A percentile compares a stretch with the other conserved stretches of the same genome.
Conservation (phyloP, 2,113 vertebrate genomes). For the Microcebus murinus region DNA sequence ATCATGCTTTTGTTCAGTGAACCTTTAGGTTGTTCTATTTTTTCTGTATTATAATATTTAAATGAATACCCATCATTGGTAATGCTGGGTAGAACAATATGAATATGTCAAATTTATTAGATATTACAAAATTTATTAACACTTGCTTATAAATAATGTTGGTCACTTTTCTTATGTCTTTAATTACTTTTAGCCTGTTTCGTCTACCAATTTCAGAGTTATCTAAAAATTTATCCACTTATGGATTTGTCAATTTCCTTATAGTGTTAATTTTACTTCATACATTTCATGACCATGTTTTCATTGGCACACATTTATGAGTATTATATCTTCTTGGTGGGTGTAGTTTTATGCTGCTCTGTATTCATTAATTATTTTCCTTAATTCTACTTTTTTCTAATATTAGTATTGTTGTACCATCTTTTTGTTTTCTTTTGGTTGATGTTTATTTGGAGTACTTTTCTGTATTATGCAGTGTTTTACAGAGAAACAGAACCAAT, state of each 20-base stretch:
- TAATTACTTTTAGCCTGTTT: not conserved
- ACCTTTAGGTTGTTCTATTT: not conserved
- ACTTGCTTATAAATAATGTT: not conserved
- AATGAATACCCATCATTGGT: not conserved
- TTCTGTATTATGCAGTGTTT: not conserved
- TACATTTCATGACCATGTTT: not conserved
- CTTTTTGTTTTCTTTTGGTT: not conserved
- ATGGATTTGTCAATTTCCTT: not conserved
- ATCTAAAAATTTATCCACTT: not conserved
- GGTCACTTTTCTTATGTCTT: not conserved
- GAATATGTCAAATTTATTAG: not conserved
- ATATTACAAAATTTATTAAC: not conserved
- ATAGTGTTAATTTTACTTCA: not conserved
- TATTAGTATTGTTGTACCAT: not conserved
- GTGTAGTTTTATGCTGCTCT: not conserved
- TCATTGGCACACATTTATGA: not conserved
- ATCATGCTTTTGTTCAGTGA: not conserved
- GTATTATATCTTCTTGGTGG: not conserved
- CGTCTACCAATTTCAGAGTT: not conserved
- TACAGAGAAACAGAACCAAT: not conserved
- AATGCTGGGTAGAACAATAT: not conserved
- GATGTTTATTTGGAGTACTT: not conserved
- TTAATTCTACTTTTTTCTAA: constrained; percentile 2
- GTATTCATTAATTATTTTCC: constrained; percentile 7
- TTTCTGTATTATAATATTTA: not conserved